Percentiles rank a stretch among this genome's conserved stretches.
Evolutionary conservation across 2,888 invertebrate genomes (phyloP).

Genomic region (Netelia fuscicornis): DNA sequence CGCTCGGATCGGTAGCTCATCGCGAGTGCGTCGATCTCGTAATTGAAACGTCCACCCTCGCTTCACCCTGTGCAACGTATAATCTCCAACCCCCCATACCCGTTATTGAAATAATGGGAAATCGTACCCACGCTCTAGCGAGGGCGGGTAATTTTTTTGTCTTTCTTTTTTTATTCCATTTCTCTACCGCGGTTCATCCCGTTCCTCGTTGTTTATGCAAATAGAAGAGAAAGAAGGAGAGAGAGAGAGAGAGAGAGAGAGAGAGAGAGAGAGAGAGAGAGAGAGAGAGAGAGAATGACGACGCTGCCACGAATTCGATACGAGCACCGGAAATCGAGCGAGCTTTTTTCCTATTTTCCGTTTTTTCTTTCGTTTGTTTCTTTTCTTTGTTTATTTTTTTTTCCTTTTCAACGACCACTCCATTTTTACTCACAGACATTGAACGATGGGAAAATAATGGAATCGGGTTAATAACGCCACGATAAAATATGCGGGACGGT

Average conservation of each 20-base stretch:
- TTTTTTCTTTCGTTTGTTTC: too few relatives aligned
- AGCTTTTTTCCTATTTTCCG: too few relatives aligned
- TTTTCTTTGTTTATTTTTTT: too few relatives aligned
- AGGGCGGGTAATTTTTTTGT: not conserved
- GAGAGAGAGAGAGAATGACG: too few relatives aligned
- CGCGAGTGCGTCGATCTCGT: not conserved
- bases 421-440: too few relatives aligned
- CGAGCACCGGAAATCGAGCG: too few relatives aligned
- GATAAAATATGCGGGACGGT: too few relatives aligned
- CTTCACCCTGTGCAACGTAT: too few relatives aligned
- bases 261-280: too few relatives aligned
- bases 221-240: not conserved
- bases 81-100: not conserved
- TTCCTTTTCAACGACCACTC: too few relatives aligned
- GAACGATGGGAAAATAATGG: not conserved
- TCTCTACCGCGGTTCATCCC: not conserved
- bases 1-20: not conserved
- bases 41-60: constrained; percentile 7
- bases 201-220: constrained; percentile 5
- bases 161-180: not conserved
- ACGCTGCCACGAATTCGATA: too few relatives aligned
- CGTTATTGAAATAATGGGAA: not conserved
- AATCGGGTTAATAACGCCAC: not conserved
- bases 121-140: not conserved
- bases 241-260: too few relatives aligned